A percentile compares a stretch with the other conserved stretches of the same genome.
phyloP scores from a whole-genome alignment of 2,113 vertebrate species.

The Seriola quinqueradiata region DNA sequence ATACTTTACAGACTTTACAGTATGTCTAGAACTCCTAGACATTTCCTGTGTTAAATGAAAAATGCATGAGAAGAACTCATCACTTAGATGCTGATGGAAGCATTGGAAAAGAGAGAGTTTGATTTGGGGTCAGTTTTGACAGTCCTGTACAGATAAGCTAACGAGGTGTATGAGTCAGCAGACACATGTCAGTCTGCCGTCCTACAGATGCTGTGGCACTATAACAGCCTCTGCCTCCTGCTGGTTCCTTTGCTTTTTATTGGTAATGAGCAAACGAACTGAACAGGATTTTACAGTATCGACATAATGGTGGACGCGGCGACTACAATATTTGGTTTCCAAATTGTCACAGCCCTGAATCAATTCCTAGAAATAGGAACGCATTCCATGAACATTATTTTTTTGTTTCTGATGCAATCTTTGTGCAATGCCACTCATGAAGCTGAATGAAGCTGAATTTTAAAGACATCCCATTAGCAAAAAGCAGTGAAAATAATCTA shows the following conservation, averaged over 20 bases:
- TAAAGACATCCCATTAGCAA: constrained; percentile 22
- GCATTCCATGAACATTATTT: background rate
- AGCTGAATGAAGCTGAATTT: background rate
- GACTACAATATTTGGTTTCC: background rate
- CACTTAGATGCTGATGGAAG: background rate
- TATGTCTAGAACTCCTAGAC: background rate
- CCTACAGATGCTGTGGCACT: background rate
- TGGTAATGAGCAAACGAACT: background rate
- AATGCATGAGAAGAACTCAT: background rate
- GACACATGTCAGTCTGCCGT: background rate
- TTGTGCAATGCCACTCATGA: constrained; percentile 11
- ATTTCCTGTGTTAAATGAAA: background rate
- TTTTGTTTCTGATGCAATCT: constrained; percentile 20
- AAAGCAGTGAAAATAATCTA: background rate
- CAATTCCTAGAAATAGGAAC: background rate
- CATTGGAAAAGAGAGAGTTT: background rate
- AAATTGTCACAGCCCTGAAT: background rate
- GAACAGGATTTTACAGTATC: background rate
- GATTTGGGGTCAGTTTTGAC: background rate
- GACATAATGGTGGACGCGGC: background rate
- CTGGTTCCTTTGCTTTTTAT: background rate
- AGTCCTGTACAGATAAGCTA: background rate
- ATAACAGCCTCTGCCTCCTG: background rate
- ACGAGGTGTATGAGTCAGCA: background rate
- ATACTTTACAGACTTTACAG: too few species aligned